These are phyloP conservation scores for Pantala flavescens DNA, from an alignment of 1,140 invertebrate genomes.

Conservation along the genomic window DNA sequence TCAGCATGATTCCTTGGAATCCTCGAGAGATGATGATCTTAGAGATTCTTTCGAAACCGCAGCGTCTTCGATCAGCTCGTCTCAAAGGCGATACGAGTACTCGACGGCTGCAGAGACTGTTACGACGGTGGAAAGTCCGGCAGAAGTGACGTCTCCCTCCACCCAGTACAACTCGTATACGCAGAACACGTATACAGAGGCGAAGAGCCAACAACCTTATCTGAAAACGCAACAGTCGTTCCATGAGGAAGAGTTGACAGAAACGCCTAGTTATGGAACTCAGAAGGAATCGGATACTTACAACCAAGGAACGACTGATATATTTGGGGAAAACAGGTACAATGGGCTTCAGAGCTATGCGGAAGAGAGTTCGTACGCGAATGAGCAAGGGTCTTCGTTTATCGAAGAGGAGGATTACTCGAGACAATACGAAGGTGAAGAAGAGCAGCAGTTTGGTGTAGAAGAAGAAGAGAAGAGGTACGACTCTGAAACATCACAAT, in stretches of 20 bases:
- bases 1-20: conserved; percentile 40
- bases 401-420: background rate
- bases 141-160: conserved; percentile 17
- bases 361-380: background rate
- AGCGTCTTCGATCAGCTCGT: conserved; percentile 41
- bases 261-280: background rate
- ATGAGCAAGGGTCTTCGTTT: background rate
- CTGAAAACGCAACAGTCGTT: background rate
- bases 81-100: conserved; percentile 34
- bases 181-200: background rate
- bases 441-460: background rate
- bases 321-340: background rate
- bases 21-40: conserved; percentile 40
- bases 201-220: background rate
- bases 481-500: no score
- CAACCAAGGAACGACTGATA: background rate
- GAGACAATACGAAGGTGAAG: background rate
- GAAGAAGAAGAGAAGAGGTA: background rate
- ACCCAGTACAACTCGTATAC: conserved; percentile 14
- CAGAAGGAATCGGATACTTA: background rate
- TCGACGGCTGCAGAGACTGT: conserved; percentile 25
- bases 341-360: background rate
- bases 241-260: background rate
- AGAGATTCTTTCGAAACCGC: conserved; percentile 49
- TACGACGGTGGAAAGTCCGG: conserved; percentile 14